Conservation (phyloP, 2,797 vertebrate species). For the Acanthis flammea region DNA sequence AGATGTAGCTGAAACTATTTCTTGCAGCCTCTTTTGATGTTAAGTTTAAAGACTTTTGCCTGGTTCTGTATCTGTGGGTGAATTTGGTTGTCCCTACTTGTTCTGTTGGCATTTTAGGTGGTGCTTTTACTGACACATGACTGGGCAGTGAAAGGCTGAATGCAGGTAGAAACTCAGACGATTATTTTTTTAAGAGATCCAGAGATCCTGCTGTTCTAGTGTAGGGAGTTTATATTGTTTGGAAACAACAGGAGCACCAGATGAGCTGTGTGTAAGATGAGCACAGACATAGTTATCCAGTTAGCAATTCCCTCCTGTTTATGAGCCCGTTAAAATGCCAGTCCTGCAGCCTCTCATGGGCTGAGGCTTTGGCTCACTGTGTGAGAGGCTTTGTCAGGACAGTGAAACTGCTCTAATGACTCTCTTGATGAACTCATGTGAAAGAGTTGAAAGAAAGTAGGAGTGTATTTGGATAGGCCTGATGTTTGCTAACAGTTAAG, state of each 20-base stretch:
- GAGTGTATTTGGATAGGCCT: background rate
- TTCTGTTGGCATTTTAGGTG: background rate
- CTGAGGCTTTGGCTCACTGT: accelerated
- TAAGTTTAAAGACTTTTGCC: background rate
- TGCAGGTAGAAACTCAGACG: background rate
- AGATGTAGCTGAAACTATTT: background rate
- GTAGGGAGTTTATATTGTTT: background rate
- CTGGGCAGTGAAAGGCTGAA: background rate
- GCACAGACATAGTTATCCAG: background rate
- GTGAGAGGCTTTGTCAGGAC: background rate
- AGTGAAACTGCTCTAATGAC: background rate
- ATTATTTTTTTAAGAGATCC: background rate
- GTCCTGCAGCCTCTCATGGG: accelerated
- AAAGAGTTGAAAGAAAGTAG: background rate
- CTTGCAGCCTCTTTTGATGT: background rate
- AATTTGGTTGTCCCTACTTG: background rate
- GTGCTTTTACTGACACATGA: background rate
- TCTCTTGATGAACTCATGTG: background rate
- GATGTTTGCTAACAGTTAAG: background rate
- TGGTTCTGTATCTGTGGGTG: background rate
- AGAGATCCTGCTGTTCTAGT: background rate
- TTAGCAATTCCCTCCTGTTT: background rate
- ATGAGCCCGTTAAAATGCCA: background rate
- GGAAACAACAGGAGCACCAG: background rate
- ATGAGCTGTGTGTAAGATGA: background rate